phyloP scores from a whole-genome alignment of 1,140 invertebrate species.

The Micrasema longulum region DNA sequence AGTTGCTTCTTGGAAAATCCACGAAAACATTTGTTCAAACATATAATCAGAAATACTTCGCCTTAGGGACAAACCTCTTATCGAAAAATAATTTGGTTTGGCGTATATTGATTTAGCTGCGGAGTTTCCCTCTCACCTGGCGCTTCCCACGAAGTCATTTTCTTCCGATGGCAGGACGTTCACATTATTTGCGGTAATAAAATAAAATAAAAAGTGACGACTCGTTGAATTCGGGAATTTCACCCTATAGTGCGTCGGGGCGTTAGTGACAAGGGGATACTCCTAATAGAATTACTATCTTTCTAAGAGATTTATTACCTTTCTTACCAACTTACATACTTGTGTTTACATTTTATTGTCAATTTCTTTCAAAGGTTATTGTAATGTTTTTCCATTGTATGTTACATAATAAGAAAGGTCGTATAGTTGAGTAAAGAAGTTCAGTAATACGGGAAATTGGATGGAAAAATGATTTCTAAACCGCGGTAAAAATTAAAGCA shows the following conservation, averaged over 20 bases:
- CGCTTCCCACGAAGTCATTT: constrained; percentile 48
- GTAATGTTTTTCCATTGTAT: no score
- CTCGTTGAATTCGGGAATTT: constrained; percentile 44
- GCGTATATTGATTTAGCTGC: constrained; percentile 50
- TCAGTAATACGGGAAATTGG: no score
- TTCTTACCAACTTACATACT: no score
- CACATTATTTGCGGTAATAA: constrained; percentile 46
- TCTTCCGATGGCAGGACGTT: constrained; percentile 24
- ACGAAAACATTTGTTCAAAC: constrained; percentile 40
- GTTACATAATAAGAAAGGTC: no score
- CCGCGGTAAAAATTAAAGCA: no score
- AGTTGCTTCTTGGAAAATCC: constrained; percentile 17
- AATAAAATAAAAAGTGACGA: constrained; percentile 48
- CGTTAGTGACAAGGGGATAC: constrained; percentile 15
- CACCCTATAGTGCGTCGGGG: neutral
- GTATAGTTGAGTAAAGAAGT: no score
- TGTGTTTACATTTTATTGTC: no score
- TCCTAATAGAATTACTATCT: constrained; percentile 18
- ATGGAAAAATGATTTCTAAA: no score
- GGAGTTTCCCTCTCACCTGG: constrained; percentile 48
- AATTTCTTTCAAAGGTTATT: no score
- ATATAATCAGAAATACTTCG: constrained; percentile 41
- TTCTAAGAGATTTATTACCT: no score
- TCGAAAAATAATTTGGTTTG: constrained; percentile 52
- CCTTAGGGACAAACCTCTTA: constrained; percentile 47